Base-by-base conservation (phyloP, 2,113 vertebrate species). In the Grus americana region DNA sequence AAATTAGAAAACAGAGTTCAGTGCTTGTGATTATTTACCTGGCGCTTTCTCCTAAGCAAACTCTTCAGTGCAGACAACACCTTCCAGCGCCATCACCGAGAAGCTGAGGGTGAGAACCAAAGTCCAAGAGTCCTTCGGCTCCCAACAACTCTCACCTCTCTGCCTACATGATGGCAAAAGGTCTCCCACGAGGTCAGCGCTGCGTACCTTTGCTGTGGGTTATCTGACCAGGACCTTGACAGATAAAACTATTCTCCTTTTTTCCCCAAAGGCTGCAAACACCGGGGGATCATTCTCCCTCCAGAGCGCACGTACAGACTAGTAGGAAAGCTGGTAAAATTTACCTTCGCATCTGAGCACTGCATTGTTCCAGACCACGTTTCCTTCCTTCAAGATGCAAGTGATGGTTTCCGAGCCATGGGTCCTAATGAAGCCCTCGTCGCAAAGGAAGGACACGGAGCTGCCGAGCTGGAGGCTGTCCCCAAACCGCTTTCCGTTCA, bases 381-480 rank as follows among this genome's bases (percentile, higher is more conserved):
- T 99, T 34, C 99, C 99, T 40, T 99, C 99, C 97, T 99, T 99
- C 91, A 99, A 97, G 85, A 99, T 98, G 81, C 99, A 99, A 79
- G 99, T 99, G 96, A 99, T 96, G 44, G 98, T 99, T 93, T 99
- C 99, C 0, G 99, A 99, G 91, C 99, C 99, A 5, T 99, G 99
- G 2, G 99, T 99, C 94, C 99, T 98, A 1, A 99, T 98, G 79
- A 99, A 99, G 40, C 99, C 99, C 88, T 99, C 99, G 2, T 99
- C 99, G 1, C 99, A 99, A 13, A 99, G 97, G 97, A 99, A 99
- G 17, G 99, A 99, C 93, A 99, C 99, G 6, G 99, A 99, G 92
- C 99, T 99, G 65, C 99, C 99, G 23, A 99, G 98, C 97, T 99
- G 99, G 8, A 99, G 99, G 93, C 98, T 99, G 91, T 99, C 99